Conservation (phyloP, 2,797 vertebrate genomes). For the Acrossocheilus fasciatus region DNA sequence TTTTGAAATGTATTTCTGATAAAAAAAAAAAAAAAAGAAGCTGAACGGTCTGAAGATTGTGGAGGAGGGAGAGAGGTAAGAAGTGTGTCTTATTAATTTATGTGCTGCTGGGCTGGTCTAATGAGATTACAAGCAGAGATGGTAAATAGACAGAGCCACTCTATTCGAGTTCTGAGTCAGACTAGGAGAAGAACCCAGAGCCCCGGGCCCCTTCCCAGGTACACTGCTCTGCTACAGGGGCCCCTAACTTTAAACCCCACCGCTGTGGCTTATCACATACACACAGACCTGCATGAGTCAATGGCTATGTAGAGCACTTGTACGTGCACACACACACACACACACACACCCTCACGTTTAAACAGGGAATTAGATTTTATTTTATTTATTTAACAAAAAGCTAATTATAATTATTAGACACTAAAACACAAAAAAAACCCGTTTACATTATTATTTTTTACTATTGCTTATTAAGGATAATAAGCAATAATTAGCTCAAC, state of each 20-base stretch:
- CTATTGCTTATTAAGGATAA: not conserved
- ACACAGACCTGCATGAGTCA: slow-evolving; percentile 51
- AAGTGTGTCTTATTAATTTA: slow-evolving; percentile 44
- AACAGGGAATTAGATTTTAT: not conserved
- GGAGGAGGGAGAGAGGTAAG: slow-evolving; percentile 31
- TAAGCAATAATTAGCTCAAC: not conserved
- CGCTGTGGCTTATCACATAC: slow-evolving; percentile 56
- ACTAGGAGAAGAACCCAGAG: slow-evolving; percentile 37
- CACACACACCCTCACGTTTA: slow-evolving; percentile 37
- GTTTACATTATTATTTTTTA: not conserved
- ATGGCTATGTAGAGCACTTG: slow-evolving; percentile 14
- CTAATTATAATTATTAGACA: not conserved
- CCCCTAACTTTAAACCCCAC: slow-evolving; percentile 26
- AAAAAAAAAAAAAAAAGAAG: not conserved
- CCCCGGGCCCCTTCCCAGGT: slow-evolving; percentile 36
- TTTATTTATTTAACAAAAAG: not conserved
- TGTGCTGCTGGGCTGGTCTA: slow-evolving; percentile 55
- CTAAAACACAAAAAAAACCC: not conserved
- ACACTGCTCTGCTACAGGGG: slow-evolving; percentile 35
- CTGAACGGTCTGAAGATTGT: slow-evolving; percentile 5
- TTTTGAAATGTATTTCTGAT: slow-evolving; percentile 25
- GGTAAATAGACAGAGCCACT: slow-evolving; percentile 32
- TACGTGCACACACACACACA: not conserved
- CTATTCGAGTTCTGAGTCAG: slow-evolving; percentile 58
- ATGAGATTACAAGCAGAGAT: slow-evolving; percentile 60